Evolutionary conservation across 2,113 vertebrate species (phyloP).

Genomic region (Hemicordylus capensis): DNA sequence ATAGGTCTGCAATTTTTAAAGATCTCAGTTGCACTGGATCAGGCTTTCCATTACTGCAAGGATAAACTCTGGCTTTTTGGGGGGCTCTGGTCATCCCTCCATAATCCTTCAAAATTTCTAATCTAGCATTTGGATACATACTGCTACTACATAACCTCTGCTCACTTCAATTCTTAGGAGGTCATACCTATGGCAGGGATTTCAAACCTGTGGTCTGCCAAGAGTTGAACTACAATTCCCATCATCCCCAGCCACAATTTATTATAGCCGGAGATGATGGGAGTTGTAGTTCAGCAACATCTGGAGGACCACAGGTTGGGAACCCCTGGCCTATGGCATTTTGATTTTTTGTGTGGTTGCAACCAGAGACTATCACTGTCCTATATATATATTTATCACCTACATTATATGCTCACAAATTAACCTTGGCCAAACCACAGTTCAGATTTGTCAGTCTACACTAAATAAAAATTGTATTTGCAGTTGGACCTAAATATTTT

Average conservation of each 20-base stretch:
- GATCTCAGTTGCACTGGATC: neutral
- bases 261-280: too few relatives aligned
- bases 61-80: neutral
- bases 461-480: neutral
- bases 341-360: neutral
- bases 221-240: too few relatives aligned
- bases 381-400: neutral
- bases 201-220: too few relatives aligned
- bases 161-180: neutral
- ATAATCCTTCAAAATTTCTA: neutral
- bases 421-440: neutral
- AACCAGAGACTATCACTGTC: neutral
- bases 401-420: neutral
- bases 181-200: neutral
- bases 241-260: too few relatives aligned
- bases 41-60: neutral
- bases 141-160: neutral
- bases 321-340: too few relatives aligned
- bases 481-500: neutral
- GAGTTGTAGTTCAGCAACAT: too few relatives aligned
- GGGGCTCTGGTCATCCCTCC: neutral
- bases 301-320: too few relatives aligned
- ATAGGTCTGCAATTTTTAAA: constrained; percentile 1
- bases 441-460: neutral
- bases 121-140: neutral